phyloP scores from a whole-genome alignment of 2,113 vertebrate species.

The Salvelinus namaycush region DNA sequence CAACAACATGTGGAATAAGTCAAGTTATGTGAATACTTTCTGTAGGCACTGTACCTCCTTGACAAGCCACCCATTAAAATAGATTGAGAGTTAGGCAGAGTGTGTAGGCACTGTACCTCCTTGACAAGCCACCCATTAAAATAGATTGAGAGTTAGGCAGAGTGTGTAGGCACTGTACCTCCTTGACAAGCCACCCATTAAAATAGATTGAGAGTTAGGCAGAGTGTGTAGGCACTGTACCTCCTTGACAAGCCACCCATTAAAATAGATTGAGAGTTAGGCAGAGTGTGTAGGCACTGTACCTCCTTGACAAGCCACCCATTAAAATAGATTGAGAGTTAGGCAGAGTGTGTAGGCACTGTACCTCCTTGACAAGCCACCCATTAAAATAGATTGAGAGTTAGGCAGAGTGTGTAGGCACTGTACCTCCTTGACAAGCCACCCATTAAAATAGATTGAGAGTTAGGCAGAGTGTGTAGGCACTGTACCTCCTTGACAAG shows the following conservation, averaged over 20 bases:
- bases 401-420: constrained; percentile 6
- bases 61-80: constrained; percentile 5
- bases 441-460: constrained; percentile 23
- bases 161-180: no score
- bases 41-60: no score
- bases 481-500: no score
- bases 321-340: constrained; percentile 35
- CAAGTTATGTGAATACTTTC: no score
- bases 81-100: constrained; percentile 29
- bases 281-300: background rate
- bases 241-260: background rate
- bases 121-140: constrained; percentile 3
- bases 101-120: no score
- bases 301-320: background rate
- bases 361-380: no score
- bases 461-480: constrained; percentile 10
- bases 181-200: background rate
- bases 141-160: constrained; percentile 30
- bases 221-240: no score
- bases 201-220: constrained; percentile 33
- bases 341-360: background rate
- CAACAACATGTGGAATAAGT: no score
- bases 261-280: constrained; percentile 34
- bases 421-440: no score
- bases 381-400: constrained; percentile 30